A percentile compares a stretch with the other conserved stretches of the same genome.
These are phyloP conservation scores for Jacana jacana DNA, from an alignment of 2,113 vertebrate genomes.

Conservation along the genomic window DNA sequence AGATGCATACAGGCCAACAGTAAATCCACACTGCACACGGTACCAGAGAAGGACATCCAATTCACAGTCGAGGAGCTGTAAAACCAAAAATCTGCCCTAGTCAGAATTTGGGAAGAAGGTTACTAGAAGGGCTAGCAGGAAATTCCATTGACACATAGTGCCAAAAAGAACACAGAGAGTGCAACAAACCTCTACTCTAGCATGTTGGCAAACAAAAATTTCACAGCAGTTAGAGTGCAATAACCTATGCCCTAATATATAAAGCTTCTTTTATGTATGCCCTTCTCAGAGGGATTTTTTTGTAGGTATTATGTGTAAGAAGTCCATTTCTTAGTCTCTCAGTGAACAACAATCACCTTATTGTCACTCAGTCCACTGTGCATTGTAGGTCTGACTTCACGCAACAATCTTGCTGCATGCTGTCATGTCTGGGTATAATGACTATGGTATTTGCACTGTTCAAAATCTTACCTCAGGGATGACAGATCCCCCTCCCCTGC, in stretches of 20 bases:
- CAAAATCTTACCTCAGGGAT: conserved; percentile 21
- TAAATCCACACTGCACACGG: rapidly evolving
- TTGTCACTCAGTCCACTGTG: not conserved
- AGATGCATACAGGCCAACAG: not conserved
- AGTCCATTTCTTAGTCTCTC: conserved; percentile 7
- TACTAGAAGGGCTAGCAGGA: not conserved
- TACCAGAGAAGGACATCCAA: not conserved
- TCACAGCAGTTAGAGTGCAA: not conserved
- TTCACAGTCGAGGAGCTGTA: not conserved
- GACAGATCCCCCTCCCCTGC: not conserved
- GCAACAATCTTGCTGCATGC: conserved; percentile 16
- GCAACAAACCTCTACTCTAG: not conserved
- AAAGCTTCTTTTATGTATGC: conserved; percentile 67
- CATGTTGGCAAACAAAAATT: not conserved
- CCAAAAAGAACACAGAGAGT: not conserved
- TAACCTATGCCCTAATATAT: not conserved
- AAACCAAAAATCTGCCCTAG: not conserved
- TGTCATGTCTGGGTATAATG: conserved; percentile 20
- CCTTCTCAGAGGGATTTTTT: not conserved
- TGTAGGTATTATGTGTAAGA: not conserved
- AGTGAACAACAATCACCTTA: conserved; percentile 8
- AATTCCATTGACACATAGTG: not conserved
- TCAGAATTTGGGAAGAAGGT: not conserved
- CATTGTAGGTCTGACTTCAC: conserved; percentile 5
- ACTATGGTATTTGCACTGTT: not conserved